A percentile compares a stretch with the other conserved stretches of the same genome.
phyloP scores from a whole-genome alignment of 2,113 vertebrate genomes.

The Amazona vittata region DNA sequence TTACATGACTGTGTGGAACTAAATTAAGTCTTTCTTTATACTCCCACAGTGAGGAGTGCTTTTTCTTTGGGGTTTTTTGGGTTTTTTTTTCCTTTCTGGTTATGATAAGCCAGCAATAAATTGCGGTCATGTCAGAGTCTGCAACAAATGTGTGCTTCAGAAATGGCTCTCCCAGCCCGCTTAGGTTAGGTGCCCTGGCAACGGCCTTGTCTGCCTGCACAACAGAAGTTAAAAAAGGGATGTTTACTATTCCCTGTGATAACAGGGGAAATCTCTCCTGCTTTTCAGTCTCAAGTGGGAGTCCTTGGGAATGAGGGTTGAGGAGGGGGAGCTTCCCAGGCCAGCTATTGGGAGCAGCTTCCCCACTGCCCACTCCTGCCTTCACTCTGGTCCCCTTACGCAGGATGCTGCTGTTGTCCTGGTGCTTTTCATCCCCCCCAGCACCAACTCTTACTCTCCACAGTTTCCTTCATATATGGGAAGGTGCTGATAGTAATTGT shows the following conservation, averaged over 20 bases:
- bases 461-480: background rate
- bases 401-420: background rate
- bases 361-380: background rate
- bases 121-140: background rate
- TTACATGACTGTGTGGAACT: background rate
- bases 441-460: background rate
- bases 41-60: background rate
- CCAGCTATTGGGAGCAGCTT: background rate
- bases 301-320: slow-evolving; percentile 35
- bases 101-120: slow-evolving; percentile 9
- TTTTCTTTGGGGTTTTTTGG: background rate
- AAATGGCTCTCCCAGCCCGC: background rate
- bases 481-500: background rate
- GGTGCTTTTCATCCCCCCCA: background rate
- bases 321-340: background rate
- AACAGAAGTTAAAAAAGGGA: background rate
- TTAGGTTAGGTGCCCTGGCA: slow-evolving; percentile 48
- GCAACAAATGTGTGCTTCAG: slow-evolving; percentile 21
- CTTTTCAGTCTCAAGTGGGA: slow-evolving; percentile 17
- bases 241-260: slow-evolving; percentile 50
- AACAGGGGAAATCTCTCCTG: slow-evolving; percentile 34
- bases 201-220: slow-evolving; percentile 55
- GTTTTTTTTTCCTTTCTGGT: background rate
- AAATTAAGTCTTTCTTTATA: background rate
- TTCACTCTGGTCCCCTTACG: background rate